These are phyloP conservation scores for Amphiprion clarkii DNA, from an alignment of 2,797 vertebrate species.

Conservation along the genomic window DNA sequence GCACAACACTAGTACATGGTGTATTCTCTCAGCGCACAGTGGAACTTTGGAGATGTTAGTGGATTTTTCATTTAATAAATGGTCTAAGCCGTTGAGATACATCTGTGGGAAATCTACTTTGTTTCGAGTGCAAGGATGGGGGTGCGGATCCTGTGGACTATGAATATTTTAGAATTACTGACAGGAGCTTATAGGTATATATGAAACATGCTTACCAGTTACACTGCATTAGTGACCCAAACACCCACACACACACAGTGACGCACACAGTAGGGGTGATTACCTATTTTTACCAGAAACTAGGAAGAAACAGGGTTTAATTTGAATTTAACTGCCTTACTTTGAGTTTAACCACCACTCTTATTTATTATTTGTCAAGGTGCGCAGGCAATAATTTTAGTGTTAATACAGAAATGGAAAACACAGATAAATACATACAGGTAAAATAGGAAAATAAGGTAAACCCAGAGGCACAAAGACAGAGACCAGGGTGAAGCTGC, in stretches of 20 bases:
- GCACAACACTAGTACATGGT: background rate
- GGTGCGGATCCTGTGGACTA: conserved; percentile 18
- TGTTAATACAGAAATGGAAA: too few species aligned
- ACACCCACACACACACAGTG: background rate
- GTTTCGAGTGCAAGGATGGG: conserved; percentile 11
- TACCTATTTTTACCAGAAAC: too few species aligned
- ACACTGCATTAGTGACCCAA: background rate
- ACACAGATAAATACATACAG: too few species aligned
- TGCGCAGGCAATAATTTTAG: too few species aligned
- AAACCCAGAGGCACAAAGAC: too few species aligned
- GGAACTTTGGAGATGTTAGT: background rate
- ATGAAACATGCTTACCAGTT: conserved; percentile 34
- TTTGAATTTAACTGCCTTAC: too few species aligned
- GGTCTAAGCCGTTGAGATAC: conserved; percentile 3
- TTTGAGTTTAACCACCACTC: too few species aligned
- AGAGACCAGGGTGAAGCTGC: too few species aligned
- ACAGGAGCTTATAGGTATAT: conserved; percentile 13
- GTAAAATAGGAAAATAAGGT: too few species aligned
- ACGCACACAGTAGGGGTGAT: background rate
- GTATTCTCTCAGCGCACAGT: background rate
- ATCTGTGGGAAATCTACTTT: conserved; percentile 10
- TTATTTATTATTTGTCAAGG: too few species aligned
- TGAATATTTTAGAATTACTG: conserved; percentile 21
- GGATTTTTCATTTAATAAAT: conserved; percentile 11
- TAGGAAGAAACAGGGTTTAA: too few species aligned